Conservation (phyloP, 2,113 vertebrate species). For the Apodemus sylvaticus region DNA sequence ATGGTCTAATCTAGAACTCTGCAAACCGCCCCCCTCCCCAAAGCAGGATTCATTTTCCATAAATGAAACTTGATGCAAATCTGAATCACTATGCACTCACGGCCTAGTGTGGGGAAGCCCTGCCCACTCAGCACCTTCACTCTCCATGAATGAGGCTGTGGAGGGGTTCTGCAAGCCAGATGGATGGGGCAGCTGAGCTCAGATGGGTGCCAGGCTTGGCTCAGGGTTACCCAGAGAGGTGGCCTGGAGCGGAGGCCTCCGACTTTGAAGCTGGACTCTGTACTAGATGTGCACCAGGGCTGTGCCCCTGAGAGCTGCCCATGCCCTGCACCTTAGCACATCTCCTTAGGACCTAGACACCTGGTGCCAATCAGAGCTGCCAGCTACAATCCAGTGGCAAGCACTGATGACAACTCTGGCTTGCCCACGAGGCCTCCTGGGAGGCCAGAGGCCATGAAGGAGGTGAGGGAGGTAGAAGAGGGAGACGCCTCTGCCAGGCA, state of each 20-base stretch:
- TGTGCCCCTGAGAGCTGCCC: conserved; percentile 23
- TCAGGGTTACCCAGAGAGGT: neutral
- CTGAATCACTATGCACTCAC: neutral
- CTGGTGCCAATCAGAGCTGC: conserved; percentile 65
- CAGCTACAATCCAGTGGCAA: conserved; percentile 45
- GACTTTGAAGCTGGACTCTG: neutral
- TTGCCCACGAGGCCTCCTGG: conserved; percentile 57
- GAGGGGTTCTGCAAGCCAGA: neutral
- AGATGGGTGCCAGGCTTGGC: neutral
- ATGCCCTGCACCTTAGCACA: neutral
- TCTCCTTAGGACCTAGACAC: conserved; percentile 42
- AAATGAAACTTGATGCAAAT: conserved; percentile 22
- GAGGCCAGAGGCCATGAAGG: conserved; percentile 73
- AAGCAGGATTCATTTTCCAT: neutral
- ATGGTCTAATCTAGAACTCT: conserved; percentile 11
- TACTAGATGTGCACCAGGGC: neutral
- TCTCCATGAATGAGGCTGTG: neutral
- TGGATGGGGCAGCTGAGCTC: neutral
- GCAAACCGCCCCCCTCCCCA: neutral
- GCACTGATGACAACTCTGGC: conserved; percentile 27
- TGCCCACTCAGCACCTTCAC: neutral
- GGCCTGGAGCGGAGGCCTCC: neutral
- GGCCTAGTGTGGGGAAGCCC: neutral
- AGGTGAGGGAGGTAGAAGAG: conserved; percentile 56
- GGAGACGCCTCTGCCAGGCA: conserved; percentile 75